Percentiles rank a stretch among this genome's conserved stretches.
These are phyloP conservation scores for Coregonus sp. DNA, from an alignment of 2,797 vertebrate genomes.

Conservation along the genomic window DNA sequence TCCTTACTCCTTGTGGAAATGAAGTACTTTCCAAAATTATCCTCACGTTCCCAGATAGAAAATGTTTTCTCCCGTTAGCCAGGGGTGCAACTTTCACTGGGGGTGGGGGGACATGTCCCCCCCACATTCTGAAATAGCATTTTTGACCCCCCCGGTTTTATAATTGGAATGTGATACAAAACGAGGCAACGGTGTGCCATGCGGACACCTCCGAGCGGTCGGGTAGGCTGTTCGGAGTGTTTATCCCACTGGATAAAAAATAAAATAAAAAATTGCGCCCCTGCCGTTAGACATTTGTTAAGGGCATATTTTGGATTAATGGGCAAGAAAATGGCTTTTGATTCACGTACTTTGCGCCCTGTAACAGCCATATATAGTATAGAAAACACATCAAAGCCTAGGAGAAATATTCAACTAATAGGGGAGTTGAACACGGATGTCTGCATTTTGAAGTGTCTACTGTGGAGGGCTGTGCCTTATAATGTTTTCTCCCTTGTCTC, in stretches of 20 bases:
- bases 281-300: not conserved
- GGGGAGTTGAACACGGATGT: not conserved
- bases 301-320: slow-evolving; percentile 15
- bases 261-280: too few relatives aligned
- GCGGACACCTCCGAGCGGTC: too few relatives aligned
- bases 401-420: slow-evolving; percentile 4
- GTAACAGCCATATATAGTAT: not conserved
- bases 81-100: too few relatives aligned
- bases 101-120: too few relatives aligned
- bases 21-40: slow-evolving; percentile 16
- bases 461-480: not conserved
- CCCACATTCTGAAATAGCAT: too few relatives aligned
- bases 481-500: not conserved
- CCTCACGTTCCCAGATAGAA: not conserved
- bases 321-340: slow-evolving; percentile 2
- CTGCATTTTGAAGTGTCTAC: slow-evolving; percentile 1
- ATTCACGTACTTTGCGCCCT: not conserved
- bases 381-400: not conserved
- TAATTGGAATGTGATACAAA: too few relatives aligned
- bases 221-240: too few relatives aligned
- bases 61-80: not conserved
- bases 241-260: too few relatives aligned
- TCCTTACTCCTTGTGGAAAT: slow-evolving; percentile 1
- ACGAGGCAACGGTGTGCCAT: too few relatives aligned
- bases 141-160: too few relatives aligned